Percentiles rank a stretch among this genome's conserved stretches.
Conservation (phyloP, 2,113 vertebrate genomes). For the Taurulus bubalis region DNA sequence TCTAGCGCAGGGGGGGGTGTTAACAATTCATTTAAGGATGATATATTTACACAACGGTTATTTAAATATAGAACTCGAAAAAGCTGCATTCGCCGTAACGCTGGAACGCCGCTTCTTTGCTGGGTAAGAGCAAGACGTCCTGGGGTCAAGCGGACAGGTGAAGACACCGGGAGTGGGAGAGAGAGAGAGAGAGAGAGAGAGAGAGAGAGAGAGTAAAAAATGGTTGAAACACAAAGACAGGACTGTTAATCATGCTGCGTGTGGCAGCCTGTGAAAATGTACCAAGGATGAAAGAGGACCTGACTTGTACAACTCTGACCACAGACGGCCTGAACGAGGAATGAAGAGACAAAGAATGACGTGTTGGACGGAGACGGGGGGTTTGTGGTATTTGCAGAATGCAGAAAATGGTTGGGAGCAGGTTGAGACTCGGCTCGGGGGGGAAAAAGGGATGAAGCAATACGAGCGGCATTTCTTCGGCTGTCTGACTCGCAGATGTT, state of each 20-base stretch:
- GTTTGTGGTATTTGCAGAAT: conserved; percentile 72
- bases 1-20: conserved; percentile 54
- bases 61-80: conserved; percentile 67
- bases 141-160: conserved; percentile 63
- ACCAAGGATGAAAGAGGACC: background rate
- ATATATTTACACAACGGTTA: conserved; percentile 57
- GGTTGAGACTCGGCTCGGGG: conserved; percentile 66
- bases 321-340: conserved; percentile 36
- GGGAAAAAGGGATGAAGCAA: conserved; percentile 51
- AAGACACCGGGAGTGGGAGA: conserved; percentile 26
- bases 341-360: conserved; percentile 46
- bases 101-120: conserved; percentile 25
- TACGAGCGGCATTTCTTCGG: conserved; percentile 56
- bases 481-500: conserved; percentile 65
- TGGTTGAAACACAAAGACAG: background rate
- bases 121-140: conserved; percentile 37
- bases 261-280: background rate
- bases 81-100: conserved; percentile 18
- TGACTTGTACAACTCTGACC: conserved; percentile 29
- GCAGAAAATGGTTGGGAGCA: conserved; percentile 65
- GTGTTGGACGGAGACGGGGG: background rate
- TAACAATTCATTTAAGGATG: conserved; percentile 60
- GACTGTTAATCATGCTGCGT: conserved; percentile 13
- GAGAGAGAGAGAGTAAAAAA: conserved; percentile 7
- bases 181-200: background rate